Conservation (phyloP, 2,888 invertebrate genomes). For the Catocala nupta region DNA sequence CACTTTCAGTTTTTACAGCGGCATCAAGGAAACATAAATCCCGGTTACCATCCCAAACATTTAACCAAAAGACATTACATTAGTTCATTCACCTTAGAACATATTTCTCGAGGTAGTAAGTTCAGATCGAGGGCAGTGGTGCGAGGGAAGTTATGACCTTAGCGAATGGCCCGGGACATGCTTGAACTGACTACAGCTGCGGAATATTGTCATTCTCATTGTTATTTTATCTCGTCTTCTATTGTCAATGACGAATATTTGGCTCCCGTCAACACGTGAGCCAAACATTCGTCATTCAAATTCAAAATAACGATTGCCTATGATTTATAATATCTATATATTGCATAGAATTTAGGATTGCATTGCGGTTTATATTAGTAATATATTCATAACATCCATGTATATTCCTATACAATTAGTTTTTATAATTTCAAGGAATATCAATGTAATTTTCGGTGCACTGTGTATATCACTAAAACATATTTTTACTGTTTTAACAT, state of each 20-base stretch:
- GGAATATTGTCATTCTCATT: conserved; percentile 38
- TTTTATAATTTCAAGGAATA: no score
- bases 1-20: conserved; percentile 16
- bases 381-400: no score
- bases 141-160: conserved; percentile 52
- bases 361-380: no score
- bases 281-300: no score
- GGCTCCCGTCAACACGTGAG: not conserved
- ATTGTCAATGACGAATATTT: conserved; percentile 21
- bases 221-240: conserved; percentile 34
- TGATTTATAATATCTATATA: no score
- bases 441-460: no score
- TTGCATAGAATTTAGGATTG: no score
- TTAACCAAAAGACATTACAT: conserved; percentile 47
- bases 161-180: conserved; percentile 53
- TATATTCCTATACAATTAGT: no score
- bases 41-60: conserved; percentile 37
- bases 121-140: conserved; percentile 44
- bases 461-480: no score
- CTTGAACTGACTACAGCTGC: conserved; percentile 48
- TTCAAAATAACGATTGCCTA: no score
- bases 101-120: conserved; percentile 49
- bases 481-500: no score
- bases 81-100: conserved; percentile 54
- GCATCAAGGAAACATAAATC: conserved; percentile 37